Percentiles rank a stretch among this genome's conserved stretches.
Conservation (phyloP, 2,888 invertebrate species). For the Lycaena phlaeas region DNA sequence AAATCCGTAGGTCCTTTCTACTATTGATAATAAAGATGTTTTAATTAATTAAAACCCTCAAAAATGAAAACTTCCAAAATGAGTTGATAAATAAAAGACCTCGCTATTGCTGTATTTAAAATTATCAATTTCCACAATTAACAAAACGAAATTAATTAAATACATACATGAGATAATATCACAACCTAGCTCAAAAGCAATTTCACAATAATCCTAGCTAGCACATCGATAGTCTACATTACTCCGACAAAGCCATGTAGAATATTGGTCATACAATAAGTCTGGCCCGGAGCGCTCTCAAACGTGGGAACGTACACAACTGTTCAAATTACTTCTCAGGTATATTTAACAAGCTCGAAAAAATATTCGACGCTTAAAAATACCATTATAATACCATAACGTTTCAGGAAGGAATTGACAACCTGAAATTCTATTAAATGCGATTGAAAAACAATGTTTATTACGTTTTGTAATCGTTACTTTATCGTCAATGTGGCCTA, state of each 20-base stretch:
- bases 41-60: too few relatives aligned
- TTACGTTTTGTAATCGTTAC: not conserved
- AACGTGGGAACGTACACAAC: constrained; percentile 51
- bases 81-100: too few relatives aligned
- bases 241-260: constrained; percentile 28
- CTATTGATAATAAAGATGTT: too few relatives aligned
- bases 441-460: constrained; percentile 11
- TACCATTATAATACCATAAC: constrained; percentile 29
- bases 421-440: constrained; percentile 10
- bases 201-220: constrained; percentile 14
- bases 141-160: too few relatives aligned
- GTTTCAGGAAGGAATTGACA: not conserved
- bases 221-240: constrained; percentile 19
- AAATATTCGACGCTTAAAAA: constrained; percentile 44
- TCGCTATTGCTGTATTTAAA: too few relatives aligned
- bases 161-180: too few relatives aligned
- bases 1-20: too few relatives aligned
- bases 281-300: constrained; percentile 22
- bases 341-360: constrained; percentile 34
- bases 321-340: constrained; percentile 48
- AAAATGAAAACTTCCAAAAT: too few relatives aligned
- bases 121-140: too few relatives aligned
- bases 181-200: too few relatives aligned
- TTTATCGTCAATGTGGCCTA: too few relatives aligned
- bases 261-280: constrained; percentile 24